These are phyloP conservation scores for Globia sparganii DNA, from an alignment of 2,888 invertebrate genomes.

Conservation along the genomic window DNA sequence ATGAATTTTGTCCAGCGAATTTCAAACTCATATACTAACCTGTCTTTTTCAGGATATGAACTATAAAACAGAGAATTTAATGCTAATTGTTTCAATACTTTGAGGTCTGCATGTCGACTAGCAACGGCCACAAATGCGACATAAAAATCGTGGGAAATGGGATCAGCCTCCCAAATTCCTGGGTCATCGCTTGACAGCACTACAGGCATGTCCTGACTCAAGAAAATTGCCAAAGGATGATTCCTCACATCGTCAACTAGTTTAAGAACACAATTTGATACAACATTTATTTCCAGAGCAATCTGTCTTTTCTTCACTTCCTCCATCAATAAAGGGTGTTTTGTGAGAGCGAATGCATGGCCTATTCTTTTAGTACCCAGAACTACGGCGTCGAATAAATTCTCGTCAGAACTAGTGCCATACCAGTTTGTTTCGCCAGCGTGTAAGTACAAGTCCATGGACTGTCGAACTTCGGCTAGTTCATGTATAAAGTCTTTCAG, in stretches of 20 bases:
- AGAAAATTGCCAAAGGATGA: conserved; percentile 92
- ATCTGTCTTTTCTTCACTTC: conserved; percentile 91
- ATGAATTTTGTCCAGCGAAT: conserved; percentile 85
- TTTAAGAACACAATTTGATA: conserved; percentile 94
- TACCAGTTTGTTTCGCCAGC: conserved; percentile 96
- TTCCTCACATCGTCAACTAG: conserved; percentile 93
- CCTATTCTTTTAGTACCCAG: conserved; percentile 94
- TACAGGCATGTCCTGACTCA: conserved; percentile 92
- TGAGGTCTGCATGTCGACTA: conserved; percentile 92
- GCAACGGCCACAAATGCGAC: conserved; percentile 94
- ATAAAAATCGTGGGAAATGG: conserved; percentile 93
- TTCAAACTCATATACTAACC: conserved; percentile 81
- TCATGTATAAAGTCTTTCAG: conserved; percentile 90
- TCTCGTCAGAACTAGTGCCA: conserved; percentile 92
- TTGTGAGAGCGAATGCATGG: conserved; percentile 93
- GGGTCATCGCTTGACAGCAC: conserved; percentile 95
- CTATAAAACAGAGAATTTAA: conserved; percentile 94
- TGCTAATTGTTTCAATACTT: conserved; percentile 93
- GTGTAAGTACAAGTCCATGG: conserved; percentile 93
- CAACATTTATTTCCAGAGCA: conserved; percentile 94
- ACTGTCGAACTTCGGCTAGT: conserved; percentile 85
- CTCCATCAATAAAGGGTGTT: conserved; percentile 93
- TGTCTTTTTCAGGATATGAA: conserved; percentile 86
- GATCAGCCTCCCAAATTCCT: conserved; percentile 93
- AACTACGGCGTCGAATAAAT: conserved; percentile 93